Evolutionary conservation across 2,797 vertebrate species (phyloP), one percentile per base, ranked within the genome.

Genomic region (Ceyx erithaca): DNA sequence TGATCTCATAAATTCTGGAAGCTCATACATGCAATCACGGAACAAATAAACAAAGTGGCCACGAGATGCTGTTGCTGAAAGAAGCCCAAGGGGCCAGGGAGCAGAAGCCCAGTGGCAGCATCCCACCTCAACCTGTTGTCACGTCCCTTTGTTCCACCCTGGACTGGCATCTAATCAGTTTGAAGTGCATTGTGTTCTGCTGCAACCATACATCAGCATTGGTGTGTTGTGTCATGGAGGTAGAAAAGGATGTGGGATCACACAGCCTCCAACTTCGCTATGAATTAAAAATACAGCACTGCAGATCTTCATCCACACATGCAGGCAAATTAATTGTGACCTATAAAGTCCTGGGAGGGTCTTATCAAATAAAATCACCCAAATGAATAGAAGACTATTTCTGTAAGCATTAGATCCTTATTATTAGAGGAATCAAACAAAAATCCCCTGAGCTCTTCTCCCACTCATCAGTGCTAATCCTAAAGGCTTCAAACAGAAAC

Each of bases 1-100:
- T 96, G 97, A 92, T 96, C 97, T 96, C 96, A 97, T 97, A 98
- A 97, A 98, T 98, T 98, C 94, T 97, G 95, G 97, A 96, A 97
- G 97, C 92, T 96, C 97, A 91, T 96, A 96, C 94, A 93, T 35
- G 40, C 95, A 97, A 97, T 97, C 84, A 71, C 79, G 94, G 96
- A 97, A 97, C 93, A 97, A 98, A 97, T 97, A 98, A 98, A 97
- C 97, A 97, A 97, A 97, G 96, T 82, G 35, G 90, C 88, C 16
- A 10, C 8, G 73, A 94, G 95, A 94, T 70, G 3, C 92, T 80
- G 91, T 91, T 46, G 83, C 80, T 91, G 48, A 97, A 90, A 73
- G 95, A 89, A 96, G 77, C 95, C 95, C 96, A 89, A 96, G 87
- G 92, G 91, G 93, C 88, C 63, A 20, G 67, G 85, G 87, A 76